These are phyloP conservation scores for Eurosta solidaginis DNA, from an alignment of 1,140 invertebrate species.

Conservation along the genomic window DNA sequence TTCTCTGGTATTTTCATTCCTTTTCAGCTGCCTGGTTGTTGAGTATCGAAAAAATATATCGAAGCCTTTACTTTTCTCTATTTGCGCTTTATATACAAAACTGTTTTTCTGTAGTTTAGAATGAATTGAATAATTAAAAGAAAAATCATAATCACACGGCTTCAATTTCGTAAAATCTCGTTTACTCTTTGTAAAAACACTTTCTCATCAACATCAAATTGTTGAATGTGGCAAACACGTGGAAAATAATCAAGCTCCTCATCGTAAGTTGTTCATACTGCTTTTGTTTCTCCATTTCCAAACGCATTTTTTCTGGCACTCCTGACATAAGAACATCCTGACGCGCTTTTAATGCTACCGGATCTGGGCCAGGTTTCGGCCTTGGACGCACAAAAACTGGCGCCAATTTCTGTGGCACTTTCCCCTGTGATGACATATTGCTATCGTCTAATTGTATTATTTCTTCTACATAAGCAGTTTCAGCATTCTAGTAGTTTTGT, in stretches of 20 bases:
- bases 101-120: not conserved
- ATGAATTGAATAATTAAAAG: not conserved
- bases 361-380: slow-evolving; percentile 63
- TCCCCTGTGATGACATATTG: slow-evolving; percentile 32
- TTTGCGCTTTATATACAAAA: too few relatives aligned
- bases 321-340: slow-evolving; percentile 67
- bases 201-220: not conserved
- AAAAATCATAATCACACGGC: not conserved
- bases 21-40: too few relatives aligned
- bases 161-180: not conserved
- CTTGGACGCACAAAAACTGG: slow-evolving; percentile 65
- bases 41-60: too few relatives aligned
- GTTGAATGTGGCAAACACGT: slow-evolving; percentile 61
- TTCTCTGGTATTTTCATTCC: too few relatives aligned
- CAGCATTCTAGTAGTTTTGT: not conserved
- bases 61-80: too few relatives aligned
- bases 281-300: slow-evolving; percentile 60
- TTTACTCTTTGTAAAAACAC: not conserved
- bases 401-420: slow-evolving; percentile 61
- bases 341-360: slow-evolving; percentile 63
- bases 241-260: slow-evolving; percentile 61
- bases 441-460: slow-evolving; percentile 48
- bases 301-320: slow-evolving; percentile 64
- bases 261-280: slow-evolving; percentile 53
- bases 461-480: slow-evolving; percentile 30